phyloP scores from a whole-genome alignment of 92 coral and sea anemone species.

The Zoanthus sansibaricus region DNA sequence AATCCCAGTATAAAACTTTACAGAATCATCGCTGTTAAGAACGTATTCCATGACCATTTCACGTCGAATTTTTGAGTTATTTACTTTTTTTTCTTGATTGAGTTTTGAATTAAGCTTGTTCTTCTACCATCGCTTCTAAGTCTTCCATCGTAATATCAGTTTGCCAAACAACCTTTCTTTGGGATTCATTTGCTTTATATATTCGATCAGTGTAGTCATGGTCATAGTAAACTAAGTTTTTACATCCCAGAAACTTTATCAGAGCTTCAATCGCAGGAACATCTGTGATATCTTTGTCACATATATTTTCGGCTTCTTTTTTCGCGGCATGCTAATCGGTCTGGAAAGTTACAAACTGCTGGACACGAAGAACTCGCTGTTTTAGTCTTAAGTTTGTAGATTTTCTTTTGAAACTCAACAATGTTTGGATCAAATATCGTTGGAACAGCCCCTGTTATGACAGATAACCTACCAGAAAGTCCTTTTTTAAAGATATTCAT shows the following conservation, averaged over 20 bases:
- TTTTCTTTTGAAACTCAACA: slow-evolving; percentile 31
- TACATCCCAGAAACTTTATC: slow-evolving; percentile 16
- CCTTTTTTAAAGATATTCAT: background rate
- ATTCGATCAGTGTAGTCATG: slow-evolving; percentile 48
- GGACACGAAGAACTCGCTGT: background rate
- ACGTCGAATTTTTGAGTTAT: too few relatives aligned
- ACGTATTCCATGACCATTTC: background rate
- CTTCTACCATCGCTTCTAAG: too few relatives aligned
- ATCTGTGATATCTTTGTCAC: too few relatives aligned
- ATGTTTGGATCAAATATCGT: slow-evolving; percentile 18
- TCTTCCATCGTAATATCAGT: too few relatives aligned
- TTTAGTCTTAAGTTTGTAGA: background rate
- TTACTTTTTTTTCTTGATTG: too few relatives aligned
- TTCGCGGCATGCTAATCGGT: slow-evolving; percentile 43
- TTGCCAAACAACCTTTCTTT: too few relatives aligned
- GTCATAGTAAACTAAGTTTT: slow-evolving; percentile 41
- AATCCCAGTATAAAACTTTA: background rate
- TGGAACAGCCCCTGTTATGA: slow-evolving; percentile 33
- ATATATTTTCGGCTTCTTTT: slow-evolving; percentile 51
- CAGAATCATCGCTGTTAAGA: background rate
- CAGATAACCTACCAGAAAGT: slow-evolving; percentile 32
- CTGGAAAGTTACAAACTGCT: slow-evolving; percentile 50
- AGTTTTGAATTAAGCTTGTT: too few relatives aligned
- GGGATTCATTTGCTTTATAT: slow-evolving; percentile 25
- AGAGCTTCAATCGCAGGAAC: background rate